Conservation (phyloP, 2,797 vertebrate species). For the Helostoma temminkii region DNA sequence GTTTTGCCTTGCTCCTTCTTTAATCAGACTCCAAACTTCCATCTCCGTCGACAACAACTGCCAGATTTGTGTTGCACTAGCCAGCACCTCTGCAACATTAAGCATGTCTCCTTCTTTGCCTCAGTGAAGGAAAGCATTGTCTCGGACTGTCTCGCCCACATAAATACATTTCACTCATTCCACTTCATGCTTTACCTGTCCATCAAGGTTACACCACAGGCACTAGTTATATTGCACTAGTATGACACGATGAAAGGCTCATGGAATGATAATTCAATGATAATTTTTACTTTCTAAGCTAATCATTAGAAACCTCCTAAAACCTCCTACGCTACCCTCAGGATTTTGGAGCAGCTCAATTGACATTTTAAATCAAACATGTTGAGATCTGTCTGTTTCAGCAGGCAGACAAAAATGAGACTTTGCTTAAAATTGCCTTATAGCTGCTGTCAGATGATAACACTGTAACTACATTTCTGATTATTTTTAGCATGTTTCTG, state of each 20-base stretch:
- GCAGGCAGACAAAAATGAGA: not conserved
- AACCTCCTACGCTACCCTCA: conserved; percentile 31
- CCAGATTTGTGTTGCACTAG: not conserved
- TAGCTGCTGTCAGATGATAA: conserved; percentile 26
- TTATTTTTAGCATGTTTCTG: conserved; percentile 24
- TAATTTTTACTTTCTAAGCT: not conserved
- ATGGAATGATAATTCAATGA: conserved; percentile 8
- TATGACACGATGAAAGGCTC: conserved; percentile 15
- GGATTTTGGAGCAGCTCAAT: conserved; percentile 40
- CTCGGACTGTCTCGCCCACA: not conserved
- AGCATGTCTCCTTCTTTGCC: not conserved
- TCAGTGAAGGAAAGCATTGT: not conserved
- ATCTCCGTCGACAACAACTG: not conserved
- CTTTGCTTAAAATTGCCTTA: not conserved
- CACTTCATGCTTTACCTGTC: conserved; percentile 5
- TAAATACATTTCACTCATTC: conserved; percentile 15
- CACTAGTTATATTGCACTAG: not conserved
- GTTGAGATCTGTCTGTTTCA: conserved; percentile 51
- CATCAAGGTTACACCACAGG: conserved; percentile 5
- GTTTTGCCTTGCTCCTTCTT: not conserved
- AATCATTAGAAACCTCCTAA: conserved; percentile 39
- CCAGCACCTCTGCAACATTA: conserved; percentile 3
- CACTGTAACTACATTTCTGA: not conserved
- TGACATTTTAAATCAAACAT: conserved; percentile 39
- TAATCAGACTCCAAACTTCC: conserved; percentile 20